Evolutionary conservation across 2,797 vertebrate species (phyloP).

Genomic region (Galagoides demidoff): DNA sequence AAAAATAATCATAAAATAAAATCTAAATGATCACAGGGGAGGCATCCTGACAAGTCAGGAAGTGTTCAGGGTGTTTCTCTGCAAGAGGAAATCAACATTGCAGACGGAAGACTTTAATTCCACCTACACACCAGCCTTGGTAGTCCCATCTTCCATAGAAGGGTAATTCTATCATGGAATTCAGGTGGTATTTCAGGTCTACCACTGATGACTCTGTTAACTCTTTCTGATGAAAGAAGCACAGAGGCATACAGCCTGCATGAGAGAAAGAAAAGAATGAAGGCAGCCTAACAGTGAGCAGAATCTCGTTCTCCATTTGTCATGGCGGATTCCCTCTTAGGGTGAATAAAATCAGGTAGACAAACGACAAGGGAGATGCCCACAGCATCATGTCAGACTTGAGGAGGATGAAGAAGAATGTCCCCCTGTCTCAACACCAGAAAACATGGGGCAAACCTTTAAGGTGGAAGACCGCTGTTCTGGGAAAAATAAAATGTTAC

Average conservation of each 20-base stretch:
- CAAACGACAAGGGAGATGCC: not conserved
- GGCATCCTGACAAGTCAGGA: not conserved
- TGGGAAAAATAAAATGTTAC: not conserved
- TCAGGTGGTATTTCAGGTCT: not conserved
- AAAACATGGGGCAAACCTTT: not conserved
- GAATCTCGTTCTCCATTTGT: too few species aligned
- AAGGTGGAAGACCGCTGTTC: not conserved
- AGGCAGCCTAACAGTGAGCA: not conserved
- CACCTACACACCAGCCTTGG: too few species aligned
- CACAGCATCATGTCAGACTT: too few species aligned
- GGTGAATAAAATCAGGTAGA: not conserved
- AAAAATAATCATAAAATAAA: not conserved
- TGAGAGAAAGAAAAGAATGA: not conserved
- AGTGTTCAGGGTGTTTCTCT: not conserved
- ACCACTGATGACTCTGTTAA: not conserved
- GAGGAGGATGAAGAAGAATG: not conserved
- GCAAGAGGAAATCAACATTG: not conserved
- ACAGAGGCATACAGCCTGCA: not conserved
- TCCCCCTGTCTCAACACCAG: not conserved
- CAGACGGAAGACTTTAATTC: not conserved
- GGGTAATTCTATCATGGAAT: not conserved
- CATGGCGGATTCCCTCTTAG: accelerated
- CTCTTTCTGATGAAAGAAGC: not conserved
- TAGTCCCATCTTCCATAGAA: not conserved
- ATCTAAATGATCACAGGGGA: not conserved